Evolutionary conservation across 1,140 invertebrate species (phyloP), one percentile per base, ranked within the genome.

Genomic region (Cydia fagiglandana): DNA sequence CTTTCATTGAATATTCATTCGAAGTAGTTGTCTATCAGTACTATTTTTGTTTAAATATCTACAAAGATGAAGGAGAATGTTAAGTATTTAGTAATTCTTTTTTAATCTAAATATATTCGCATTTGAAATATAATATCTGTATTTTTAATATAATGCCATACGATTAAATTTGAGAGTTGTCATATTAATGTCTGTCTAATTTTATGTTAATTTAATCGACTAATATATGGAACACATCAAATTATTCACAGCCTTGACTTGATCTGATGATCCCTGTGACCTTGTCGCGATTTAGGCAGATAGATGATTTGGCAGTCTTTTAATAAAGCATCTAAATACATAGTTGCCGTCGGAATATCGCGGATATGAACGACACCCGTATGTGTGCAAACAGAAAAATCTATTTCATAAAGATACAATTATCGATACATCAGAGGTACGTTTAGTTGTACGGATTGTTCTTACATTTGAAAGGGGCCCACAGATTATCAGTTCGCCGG

Each of bases 1-100:
- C 84, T 86, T 86, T 83, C 80, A 87, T 84, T 86, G 83, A 80
- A 79, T 77, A 82, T 79, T 86, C 77, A 81, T 83, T 75, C 70
- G 74, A 74, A 81, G 75, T 68, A 53, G 81, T 78, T 73, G 64
- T 17, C n/a, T 34, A 70, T 38, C 30, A 45, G 15, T 34, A 15
- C 45, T 34, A 70, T 45, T 70, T 6, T 70, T 70, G 15, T 70
- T 70, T 41, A 20, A 41, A 24, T 70, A 28, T n/a, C 64, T 28
- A 64, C 30, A n/a, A n/a, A n/a, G n/a, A n/a, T n/a, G n/a, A n/a
- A n/a, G n/a, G n/a, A n/a, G n/a, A n/a, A n/a, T n/a, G n/a, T n/a
- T n/a, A n/a, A n/a, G n/a, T n/a, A n/a, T n/a, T n/a, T n/a, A n/a
- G n/a, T n/a, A n/a, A n/a, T n/a, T n/a, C n/a, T n/a, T n/a, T n/a